A percentile compares a stretch with the other conserved stretches of the same genome.
These are phyloP conservation scores for Rhea pennata DNA, from an alignment of 2,113 vertebrate genomes.

Conservation along the genomic window DNA sequence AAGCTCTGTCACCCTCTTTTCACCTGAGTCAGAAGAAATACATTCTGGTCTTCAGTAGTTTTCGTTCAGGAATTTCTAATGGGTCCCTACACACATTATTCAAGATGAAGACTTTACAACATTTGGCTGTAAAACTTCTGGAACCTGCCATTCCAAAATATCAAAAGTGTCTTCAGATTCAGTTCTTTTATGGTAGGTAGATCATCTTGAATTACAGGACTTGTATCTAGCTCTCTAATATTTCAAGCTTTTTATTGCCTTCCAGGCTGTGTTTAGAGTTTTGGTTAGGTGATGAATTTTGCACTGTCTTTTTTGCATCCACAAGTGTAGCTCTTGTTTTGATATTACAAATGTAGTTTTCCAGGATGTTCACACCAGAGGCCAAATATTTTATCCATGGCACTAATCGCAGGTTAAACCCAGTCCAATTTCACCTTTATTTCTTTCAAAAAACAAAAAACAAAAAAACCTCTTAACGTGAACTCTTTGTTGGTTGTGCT, in stretches of 20 bases:
- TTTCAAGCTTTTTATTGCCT: constrained; percentile 31
- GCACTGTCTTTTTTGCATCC: constrained; percentile 25
- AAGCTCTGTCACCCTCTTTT: constrained; percentile 1
- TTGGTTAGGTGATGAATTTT: constrained; percentile 3
- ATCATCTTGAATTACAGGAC: constrained; percentile 34
- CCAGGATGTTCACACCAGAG: constrained; percentile 34
- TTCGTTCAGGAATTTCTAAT: background rate
- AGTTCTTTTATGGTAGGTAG: constrained; percentile 6
- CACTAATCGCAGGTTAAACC: constrained; percentile 24
- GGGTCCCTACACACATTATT: background rate
- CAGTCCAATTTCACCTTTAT: constrained; percentile 43
- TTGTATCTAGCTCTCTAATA: constrained; percentile 6
- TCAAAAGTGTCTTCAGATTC: background rate
- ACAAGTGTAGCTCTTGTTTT: constrained; percentile 32
- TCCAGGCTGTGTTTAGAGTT: constrained; percentile 9
- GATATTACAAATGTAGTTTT: constrained; percentile 31
- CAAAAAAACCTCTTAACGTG: background rate
- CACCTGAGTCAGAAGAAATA: background rate
- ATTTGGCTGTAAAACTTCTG: constrained; percentile 16
- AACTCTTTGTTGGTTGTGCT: constrained; percentile 26
- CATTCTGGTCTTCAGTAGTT: background rate
- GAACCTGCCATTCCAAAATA: constrained; percentile 16
- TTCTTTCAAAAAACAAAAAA: constrained; percentile 43
- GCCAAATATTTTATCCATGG: constrained; percentile 32
- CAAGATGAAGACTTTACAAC: constrained; percentile 24